Conservation (phyloP, 2,797 vertebrate genomes). For the Gorsachius magnificus region DNA sequence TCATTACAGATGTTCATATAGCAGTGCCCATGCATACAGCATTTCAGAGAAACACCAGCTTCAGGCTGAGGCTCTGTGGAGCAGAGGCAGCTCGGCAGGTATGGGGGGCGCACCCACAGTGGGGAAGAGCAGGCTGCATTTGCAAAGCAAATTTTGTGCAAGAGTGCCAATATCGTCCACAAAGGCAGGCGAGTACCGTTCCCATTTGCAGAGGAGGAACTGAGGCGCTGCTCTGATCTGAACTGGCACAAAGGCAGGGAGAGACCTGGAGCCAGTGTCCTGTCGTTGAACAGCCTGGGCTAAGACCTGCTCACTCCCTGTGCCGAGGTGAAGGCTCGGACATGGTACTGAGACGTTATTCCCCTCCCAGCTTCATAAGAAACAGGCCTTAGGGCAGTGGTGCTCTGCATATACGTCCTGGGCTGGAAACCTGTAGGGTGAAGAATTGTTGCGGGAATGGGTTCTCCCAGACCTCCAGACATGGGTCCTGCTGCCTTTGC, state of each 20-base stretch:
- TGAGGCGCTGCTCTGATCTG: background rate
- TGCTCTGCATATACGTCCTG: background rate
- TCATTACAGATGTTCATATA: background rate
- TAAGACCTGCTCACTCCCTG: fast-evolving
- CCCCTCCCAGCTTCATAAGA: background rate
- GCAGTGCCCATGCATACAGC: fast-evolving
- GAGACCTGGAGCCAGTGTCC: background rate
- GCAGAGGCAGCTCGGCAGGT: background rate
- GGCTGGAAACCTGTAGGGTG: background rate
- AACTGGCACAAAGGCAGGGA: background rate
- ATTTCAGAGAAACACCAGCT: background rate
- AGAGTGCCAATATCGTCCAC: background rate
- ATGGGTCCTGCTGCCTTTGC: background rate
- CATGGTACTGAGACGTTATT: background rate
- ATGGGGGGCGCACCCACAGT: background rate
- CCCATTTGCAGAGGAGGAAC: background rate
- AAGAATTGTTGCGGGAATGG: background rate
- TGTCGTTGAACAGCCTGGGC: background rate
- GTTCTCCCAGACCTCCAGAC: background rate
- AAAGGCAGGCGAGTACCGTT: background rate
- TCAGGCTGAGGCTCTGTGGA: background rate
- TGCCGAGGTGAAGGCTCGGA: background rate
- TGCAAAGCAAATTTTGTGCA: background rate
- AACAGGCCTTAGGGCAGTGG: background rate
- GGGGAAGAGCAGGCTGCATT: background rate